Percentiles rank a stretch among this genome's conserved stretches.
Conservation (phyloP, 1,140 invertebrate genomes). For the Vanessa tameamea region DNA sequence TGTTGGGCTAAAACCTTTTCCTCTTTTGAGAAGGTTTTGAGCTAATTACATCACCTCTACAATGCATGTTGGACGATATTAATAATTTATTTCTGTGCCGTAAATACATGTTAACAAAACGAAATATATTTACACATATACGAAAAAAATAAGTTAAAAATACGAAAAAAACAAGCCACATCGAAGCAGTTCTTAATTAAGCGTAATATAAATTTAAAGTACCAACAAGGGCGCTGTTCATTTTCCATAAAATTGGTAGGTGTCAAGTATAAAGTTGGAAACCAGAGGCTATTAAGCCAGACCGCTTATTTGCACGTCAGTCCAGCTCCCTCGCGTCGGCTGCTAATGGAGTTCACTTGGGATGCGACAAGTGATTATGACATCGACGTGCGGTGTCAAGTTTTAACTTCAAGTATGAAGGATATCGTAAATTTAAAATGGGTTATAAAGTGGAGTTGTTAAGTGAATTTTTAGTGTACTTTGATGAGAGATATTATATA, state of each 20-base stretch:
- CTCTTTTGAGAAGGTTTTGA: no score
- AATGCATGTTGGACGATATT: no score
- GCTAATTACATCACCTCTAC: no score
- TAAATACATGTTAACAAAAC: no score
- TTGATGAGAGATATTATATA: not conserved
- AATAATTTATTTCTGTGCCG: no score
- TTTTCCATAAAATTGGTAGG: slow-evolving; percentile 1
- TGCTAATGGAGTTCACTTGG: not conserved
- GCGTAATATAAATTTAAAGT: no score
- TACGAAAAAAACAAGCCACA: no score
- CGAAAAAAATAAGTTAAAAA: no score
- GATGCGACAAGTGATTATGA: slow-evolving; percentile 8
- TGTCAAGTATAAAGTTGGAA: not conserved
- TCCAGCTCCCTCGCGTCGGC: not conserved
- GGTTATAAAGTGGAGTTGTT: not conserved
- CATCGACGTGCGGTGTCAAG: not conserved
- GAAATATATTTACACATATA: no score
- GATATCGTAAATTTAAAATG: not conserved
- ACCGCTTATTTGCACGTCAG: slow-evolving; percentile 1
- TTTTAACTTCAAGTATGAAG: slow-evolving; percentile 1
- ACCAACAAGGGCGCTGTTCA: not conserved
- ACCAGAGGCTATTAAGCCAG: not conserved
- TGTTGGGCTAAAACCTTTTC: no score
- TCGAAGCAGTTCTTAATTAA: no score
- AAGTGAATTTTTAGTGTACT: not conserved